A percentile compares a stretch with the other conserved stretches of the same genome.
Conservation (phyloP, 2,113 vertebrate genomes). For the Psittacula cyanocephala region DNA sequence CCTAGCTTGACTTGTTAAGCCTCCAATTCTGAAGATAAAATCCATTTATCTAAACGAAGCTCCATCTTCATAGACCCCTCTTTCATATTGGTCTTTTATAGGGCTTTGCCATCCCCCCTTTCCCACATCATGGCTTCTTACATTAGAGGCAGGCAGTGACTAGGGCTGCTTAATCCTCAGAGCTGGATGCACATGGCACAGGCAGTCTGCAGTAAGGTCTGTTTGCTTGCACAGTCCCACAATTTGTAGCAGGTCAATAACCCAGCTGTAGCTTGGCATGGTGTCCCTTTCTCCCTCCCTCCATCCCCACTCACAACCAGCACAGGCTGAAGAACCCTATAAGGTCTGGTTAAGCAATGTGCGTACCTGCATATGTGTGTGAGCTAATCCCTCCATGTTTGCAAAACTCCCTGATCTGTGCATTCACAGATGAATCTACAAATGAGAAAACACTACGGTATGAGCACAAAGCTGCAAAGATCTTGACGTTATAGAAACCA, state of each 20-base stretch:
- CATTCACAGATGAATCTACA: not conserved
- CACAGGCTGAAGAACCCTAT: not conserved
- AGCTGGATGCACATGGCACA: fast-evolving
- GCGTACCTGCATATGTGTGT: fast-evolving
- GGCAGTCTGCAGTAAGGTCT: not conserved
- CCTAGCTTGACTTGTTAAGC: not conserved
- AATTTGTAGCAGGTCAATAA: not conserved
- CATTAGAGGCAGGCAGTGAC: not conserved
- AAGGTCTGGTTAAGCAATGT: not conserved
- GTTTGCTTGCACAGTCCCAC: not conserved
- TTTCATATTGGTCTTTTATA: not conserved
- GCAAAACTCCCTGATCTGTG: not conserved
- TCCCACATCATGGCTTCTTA: fast-evolving
- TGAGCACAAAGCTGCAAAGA: not conserved
- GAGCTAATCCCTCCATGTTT: not conserved
- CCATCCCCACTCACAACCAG: not conserved
- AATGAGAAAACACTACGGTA: not conserved
- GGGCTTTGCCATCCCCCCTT: not conserved
- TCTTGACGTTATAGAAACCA: not conserved
- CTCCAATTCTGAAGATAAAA: not conserved
- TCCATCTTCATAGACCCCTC: not conserved
- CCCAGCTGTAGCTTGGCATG: not conserved
- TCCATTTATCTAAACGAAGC: not conserved
- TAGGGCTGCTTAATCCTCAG: not conserved
- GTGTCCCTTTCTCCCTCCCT: not conserved